Base-by-base conservation (phyloP, 2,797 vertebrate species). In the Darevskia mixta region DNA sequence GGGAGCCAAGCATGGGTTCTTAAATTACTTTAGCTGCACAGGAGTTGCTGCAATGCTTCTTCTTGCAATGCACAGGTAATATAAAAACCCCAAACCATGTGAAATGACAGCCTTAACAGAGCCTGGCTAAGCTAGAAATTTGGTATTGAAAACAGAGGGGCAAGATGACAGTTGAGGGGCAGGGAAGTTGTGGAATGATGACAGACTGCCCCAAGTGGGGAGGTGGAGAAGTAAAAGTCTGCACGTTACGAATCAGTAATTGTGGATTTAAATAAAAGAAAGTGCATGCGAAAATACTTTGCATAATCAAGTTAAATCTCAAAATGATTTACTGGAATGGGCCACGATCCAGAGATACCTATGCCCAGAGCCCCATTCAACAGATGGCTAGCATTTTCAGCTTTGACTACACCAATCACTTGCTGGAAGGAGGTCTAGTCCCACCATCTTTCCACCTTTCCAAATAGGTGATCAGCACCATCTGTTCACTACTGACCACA, bases 251-350 rank as follows among this genome's bases (percentile, higher is more conserved):
- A 25, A 76, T 67, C 45, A 29, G 35, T 67, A 55, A 18, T 69
- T 77, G 11, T 29, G 18, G n/a, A 78, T 69, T 45, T 82, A 27
- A 58, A 27, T 66, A 15, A 76, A 66, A 76, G 35, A 75, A 87
- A 69, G 38, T 18, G 17, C 11, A 15, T 11, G 77, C n/a, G 32
- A 41, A 77, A 67, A 69, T 82, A 67, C 25, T 76, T 38, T 71
- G 4, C 41, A 83, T 78, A n/a, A 69, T 69, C 43, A 23, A 71
- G 41, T 83, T 77, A 18, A 58, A 71, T 3, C 64, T 29, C 13
- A n/a, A 88, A 88, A 58, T 32, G 27, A 88, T 83, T 71, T 83
- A 71, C 29, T 71, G 27, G 82, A 27, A 79, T 58, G 17, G 73
- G 25, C 64, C 76, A 3, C 83, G 87, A 71, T 83, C 32, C 64